A percentile compares a stretch with the other conserved stretches of the same genome.
phyloP scores from a whole-genome alignment of 1,140 invertebrate species.

The Trichogramma pretiosum region DNA sequence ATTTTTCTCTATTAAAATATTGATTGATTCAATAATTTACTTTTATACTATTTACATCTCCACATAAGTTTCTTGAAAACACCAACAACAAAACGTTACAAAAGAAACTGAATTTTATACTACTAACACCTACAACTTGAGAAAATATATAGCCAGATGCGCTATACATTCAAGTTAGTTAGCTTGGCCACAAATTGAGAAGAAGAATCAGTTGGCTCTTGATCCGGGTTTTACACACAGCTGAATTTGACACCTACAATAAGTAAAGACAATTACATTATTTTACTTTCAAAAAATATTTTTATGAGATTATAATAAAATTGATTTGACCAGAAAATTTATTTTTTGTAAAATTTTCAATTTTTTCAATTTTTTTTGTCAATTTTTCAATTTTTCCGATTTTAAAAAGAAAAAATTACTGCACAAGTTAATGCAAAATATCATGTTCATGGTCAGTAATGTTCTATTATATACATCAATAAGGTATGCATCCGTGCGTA shows the following conservation, averaged over 20 bases:
- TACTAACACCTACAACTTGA: constrained; percentile 35
- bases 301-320: neutral
- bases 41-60: constrained; percentile 14
- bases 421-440: no score
- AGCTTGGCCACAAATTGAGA: no score
- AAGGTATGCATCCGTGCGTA: constrained; percentile 35
- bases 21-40: no score
- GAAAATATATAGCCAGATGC: constrained; percentile 32
- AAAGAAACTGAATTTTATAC: no score
- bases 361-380: neutral
- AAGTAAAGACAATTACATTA: neutral
- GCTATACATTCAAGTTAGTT: constrained; percentile 38
- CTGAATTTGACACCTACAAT: constrained; percentile 63
- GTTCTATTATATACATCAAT: no score
- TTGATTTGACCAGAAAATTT: neutral
- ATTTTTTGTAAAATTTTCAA: neutral
- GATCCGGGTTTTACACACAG: constrained; percentile 56
- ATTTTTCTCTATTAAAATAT: no score
- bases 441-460: no score
- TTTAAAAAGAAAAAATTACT: neutral
- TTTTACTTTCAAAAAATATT: neutral
- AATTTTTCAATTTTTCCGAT: neutral
- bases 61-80: no score
- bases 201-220: no score
- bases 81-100: no score